phyloP scores from a whole-genome alignment of 2,797 vertebrate species.

The Pangasius sanitwongsei region DNA sequence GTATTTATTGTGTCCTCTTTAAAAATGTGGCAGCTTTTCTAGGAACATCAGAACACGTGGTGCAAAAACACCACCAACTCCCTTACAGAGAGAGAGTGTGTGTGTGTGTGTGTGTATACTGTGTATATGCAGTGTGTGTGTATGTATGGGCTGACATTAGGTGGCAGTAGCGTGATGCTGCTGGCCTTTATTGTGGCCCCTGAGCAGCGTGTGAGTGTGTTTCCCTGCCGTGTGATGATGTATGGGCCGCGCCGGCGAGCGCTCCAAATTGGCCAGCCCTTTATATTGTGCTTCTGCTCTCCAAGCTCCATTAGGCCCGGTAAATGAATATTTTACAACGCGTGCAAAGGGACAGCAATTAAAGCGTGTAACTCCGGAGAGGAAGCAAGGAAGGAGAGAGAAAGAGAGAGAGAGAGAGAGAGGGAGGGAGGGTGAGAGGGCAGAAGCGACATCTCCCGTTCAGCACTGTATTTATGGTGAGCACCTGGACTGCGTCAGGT shows the following conservation, averaged over 20 bases:
- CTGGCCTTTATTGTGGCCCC: slow-evolving; percentile 65
- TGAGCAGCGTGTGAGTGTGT: slow-evolving; percentile 34
- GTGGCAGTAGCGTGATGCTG: slow-evolving; percentile 86
- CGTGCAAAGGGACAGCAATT: slow-evolving; percentile 65
- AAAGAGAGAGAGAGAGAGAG: background rate
- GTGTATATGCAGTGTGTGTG: background rate
- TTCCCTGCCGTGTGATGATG: slow-evolving; percentile 50
- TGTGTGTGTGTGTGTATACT: background rate
- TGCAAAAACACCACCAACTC: background rate
- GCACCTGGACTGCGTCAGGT: slow-evolving; percentile 51
- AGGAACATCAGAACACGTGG: background rate
- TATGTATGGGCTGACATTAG: slow-evolving; percentile 74
- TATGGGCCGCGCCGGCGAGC: slow-evolving; percentile 56
- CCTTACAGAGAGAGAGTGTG: background rate
- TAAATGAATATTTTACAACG: slow-evolving; percentile 69
- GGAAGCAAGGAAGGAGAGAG: slow-evolving; percentile 10
- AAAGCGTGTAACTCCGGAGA: slow-evolving; percentile 61
- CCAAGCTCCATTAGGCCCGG: slow-evolving; percentile 66
- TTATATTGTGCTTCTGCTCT: slow-evolving; percentile 64
- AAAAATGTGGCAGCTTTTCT: slow-evolving; percentile 1
- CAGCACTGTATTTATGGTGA: slow-evolving; percentile 54
- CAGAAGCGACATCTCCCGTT: slow-evolving; percentile 48
- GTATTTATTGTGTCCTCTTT: slow-evolving; percentile 13
- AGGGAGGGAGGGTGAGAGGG: slow-evolving; percentile 24
- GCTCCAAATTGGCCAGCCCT: slow-evolving; percentile 63